Percentiles rank a stretch among this genome's conserved stretches.
Conservation (phyloP, 2,113 vertebrate species). For the Microcebus ravelobensis region DNA sequence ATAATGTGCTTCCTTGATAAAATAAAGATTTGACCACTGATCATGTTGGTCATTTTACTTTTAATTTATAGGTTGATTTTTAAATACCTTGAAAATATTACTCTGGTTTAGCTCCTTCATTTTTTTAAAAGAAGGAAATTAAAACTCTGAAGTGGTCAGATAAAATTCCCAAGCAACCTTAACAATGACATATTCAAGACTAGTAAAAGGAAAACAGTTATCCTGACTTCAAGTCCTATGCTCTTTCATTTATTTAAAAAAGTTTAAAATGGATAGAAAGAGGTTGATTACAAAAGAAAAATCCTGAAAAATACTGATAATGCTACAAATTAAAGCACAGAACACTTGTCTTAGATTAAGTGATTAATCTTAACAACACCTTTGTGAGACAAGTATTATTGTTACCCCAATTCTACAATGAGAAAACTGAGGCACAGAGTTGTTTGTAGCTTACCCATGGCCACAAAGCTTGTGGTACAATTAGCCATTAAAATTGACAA, state of each 20-base stretch:
- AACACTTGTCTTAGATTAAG: background rate
- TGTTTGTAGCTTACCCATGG: background rate
- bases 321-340: background rate
- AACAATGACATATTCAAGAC: background rate
- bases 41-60: background rate
- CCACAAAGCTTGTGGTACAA: background rate
- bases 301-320: background rate
- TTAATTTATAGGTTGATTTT: background rate
- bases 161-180: background rate
- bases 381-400: background rate
- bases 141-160: background rate
- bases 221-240: background rate
- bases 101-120: background rate
- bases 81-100: slow-evolving; percentile 5
- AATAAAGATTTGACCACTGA: slow-evolving; percentile 15
- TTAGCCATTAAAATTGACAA: background rate
- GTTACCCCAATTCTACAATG: background rate
- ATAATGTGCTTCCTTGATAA: slow-evolving; percentile 15
- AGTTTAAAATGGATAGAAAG: background rate
- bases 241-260: background rate
- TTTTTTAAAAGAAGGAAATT: slow-evolving; percentile 15
- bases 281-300: background rate
- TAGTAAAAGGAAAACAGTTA: background rate
- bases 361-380: background rate
- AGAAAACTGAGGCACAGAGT: background rate